Evolutionary conservation across 2,888 invertebrate genomes (phyloP).

Genomic region (Macrosiphum euphorbiae): DNA sequence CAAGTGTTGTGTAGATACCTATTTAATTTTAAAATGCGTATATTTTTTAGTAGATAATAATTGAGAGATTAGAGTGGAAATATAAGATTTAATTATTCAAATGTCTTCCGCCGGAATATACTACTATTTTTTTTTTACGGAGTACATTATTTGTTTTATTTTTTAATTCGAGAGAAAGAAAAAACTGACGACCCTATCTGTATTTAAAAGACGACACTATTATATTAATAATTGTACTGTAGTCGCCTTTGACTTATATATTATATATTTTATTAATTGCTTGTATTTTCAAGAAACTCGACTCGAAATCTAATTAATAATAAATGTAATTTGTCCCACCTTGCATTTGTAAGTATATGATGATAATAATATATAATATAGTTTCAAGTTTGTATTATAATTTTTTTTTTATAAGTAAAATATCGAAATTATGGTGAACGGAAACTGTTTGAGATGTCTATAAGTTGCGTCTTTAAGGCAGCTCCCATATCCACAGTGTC

Average conservation of each 20-base stretch:
- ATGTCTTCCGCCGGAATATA: conserved; percentile 5
- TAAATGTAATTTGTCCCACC: background rate
- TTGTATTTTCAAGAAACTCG: background rate
- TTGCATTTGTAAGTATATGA: background rate
- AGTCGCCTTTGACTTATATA: background rate
- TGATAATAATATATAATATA: background rate
- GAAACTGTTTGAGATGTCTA: background rate
- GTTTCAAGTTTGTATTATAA: too few species aligned
- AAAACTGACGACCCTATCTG: background rate
- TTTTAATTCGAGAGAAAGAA: background rate
- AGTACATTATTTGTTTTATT: background rate
- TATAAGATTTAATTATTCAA: background rate
- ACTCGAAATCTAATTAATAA: background rate
- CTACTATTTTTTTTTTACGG: background rate
- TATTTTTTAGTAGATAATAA: background rate
- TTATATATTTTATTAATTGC: background rate
- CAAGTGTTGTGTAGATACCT: too few species aligned
- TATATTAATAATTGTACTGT: background rate
- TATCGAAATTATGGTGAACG: background rate
- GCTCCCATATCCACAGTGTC: background rate
- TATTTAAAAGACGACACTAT: background rate
- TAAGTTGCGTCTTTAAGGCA: background rate
- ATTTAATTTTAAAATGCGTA: background rate
- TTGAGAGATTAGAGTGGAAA: background rate
- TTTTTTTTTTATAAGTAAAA: background rate